Base-by-base conservation (phyloP, 35 echinoderm and acorn worm species). In the Ophioderma brevispina region DNA sequence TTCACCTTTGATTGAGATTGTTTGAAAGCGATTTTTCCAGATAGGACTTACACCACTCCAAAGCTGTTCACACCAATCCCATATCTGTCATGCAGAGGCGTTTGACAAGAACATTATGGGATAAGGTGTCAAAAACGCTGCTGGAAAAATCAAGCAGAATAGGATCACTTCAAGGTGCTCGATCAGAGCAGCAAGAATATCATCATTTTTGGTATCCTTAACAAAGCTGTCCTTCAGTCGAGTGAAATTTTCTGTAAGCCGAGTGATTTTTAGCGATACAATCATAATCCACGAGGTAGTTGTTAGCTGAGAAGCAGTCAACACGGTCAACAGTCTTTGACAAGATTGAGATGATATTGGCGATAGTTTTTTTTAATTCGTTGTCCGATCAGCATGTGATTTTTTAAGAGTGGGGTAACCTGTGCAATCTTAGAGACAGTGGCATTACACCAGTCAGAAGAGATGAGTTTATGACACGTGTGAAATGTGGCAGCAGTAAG, bases 71-170 rank as follows among this genome's bases (percentile, higher is more conserved):
- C 80, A 5, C 52, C 37, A 32, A 90, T 38, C 31, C 55, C 52
- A 33, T 84, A 31, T 21, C 84, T 31, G 23, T 37, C 55, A 55
- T 25, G 55, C 59, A 82, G 15, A 39, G n/a, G n/a, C 52, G 59
- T 39, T n/a, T 40, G 13, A 86, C 35, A 28, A 90, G 39, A 25
- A 90, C 82, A 8, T 32, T 35, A n/a, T 82, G 87, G 32, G 83
- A 52, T 13, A 94, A 76, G 0, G 92, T 94, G 40, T 94, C 92
- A 90, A 94, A n/a, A n/a, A 94, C 32, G 88, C 88, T 41, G 84
- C 88, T n/a, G 93, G 91, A 28, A 94, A 49, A 39, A 91, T 84
- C 1, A 94, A 30, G 15, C 79, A 76, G 17, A 96, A 56, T 32
- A 96, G 86, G 5, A 92, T 52, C 64, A 78, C 85, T 77, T 78